Percentiles rank a stretch among this genome's conserved stretches.
phyloP scores from a whole-genome alignment of 1,140 invertebrate genomes.

The Magallana angulata region DNA sequence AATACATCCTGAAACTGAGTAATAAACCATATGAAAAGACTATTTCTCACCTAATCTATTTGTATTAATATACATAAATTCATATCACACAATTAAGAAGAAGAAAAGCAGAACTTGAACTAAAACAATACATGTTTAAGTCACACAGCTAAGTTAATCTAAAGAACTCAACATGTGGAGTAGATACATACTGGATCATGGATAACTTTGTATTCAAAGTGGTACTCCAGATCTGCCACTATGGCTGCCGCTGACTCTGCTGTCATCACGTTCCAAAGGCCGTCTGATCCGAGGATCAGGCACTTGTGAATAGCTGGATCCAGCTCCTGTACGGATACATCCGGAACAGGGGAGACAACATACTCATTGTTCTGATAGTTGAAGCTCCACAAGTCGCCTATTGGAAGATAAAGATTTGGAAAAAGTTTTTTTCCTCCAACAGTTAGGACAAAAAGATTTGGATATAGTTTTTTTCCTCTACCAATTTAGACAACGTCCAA shows the following conservation, averaged over 20 bases:
- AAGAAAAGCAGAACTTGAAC: too few species aligned
- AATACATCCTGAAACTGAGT: too few species aligned
- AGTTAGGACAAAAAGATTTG: constrained; percentile 63
- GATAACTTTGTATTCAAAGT: constrained; percentile 74
- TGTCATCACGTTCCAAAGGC: constrained; percentile 96
- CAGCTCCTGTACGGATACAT: constrained; percentile 92
- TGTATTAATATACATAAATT: too few species aligned
- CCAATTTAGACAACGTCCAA: too few species aligned
- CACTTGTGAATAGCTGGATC: constrained; percentile 90
- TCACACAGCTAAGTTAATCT: too few species aligned
- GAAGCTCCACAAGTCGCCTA: constrained; percentile 97
- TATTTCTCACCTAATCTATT: too few species aligned
- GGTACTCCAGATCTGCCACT: constrained; percentile 81
- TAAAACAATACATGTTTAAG: too few species aligned
- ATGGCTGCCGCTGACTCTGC: constrained; percentile 90
- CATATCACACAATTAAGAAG: too few species aligned
- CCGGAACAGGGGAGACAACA: constrained; percentile 97
- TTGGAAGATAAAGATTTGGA: background rate
- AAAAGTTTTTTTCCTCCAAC: constrained; percentile 77
- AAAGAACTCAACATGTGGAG: too few species aligned
- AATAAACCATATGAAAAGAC: too few species aligned
- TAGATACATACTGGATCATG: constrained; percentile 70
- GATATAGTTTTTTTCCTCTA: too few species aligned
- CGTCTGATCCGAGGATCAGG: constrained; percentile 96
- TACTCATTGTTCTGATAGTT: constrained; percentile 93